Evolutionary conservation across 2,113 vertebrate genomes (phyloP).

Genomic region (Micronisus gabar): DNA sequence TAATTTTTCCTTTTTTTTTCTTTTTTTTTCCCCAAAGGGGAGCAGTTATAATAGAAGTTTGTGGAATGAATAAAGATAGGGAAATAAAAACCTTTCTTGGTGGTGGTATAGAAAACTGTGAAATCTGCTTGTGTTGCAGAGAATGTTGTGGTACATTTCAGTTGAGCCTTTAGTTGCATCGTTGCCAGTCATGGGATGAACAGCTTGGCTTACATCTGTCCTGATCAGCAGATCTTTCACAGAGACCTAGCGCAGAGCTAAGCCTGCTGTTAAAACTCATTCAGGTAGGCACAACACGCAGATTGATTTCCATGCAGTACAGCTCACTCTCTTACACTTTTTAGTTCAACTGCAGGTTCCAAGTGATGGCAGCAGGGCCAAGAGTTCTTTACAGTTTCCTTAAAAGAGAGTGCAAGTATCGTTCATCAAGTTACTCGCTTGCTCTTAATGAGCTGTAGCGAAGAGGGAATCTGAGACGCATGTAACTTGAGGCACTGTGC

Average conservation of each 20-base stretch:
- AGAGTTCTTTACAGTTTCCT: not conserved
- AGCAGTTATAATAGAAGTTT: not conserved
- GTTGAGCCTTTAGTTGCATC: not conserved
- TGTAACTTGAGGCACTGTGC: not conserved
- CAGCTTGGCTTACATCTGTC: not conserved
- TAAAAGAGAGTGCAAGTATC: not conserved
- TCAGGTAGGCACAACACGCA: not conserved
- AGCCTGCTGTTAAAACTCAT: not conserved
- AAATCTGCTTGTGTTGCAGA: not conserved
- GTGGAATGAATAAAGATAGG: not conserved
- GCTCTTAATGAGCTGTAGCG: not conserved
- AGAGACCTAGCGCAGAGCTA: not conserved
- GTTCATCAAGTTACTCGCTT: not conserved
- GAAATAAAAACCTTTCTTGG: not conserved
- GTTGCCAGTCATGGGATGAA: not conserved
- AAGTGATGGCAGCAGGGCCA: not conserved
- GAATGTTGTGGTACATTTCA: not conserved
- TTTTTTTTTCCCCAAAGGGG: not conserved
- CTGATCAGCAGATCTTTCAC: not conserved
- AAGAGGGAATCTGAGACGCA: rapidly evolving
- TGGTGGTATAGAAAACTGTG: not conserved
- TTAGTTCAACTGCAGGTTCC: not conserved
- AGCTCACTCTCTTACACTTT: not conserved
- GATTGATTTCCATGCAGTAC: not conserved
- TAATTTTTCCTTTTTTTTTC: too few relatives aligned